Evolutionary conservation across 2,888 invertebrate species (phyloP).

Genomic region (Copidosoma aretas): DNA sequence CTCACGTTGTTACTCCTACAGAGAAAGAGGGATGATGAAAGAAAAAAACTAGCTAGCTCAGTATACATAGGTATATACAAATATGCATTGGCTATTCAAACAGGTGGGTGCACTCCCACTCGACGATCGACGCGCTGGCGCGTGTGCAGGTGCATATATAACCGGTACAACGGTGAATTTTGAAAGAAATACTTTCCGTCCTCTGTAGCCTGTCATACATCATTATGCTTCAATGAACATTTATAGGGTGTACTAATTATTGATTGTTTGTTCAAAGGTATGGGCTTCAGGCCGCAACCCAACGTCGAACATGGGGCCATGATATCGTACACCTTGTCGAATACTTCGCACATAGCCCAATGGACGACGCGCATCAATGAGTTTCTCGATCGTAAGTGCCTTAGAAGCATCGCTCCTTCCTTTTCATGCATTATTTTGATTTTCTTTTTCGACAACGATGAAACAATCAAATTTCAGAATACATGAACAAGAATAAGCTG

Average conservation of each 20-base stretch:
- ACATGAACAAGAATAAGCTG: slow-evolving; percentile 58
- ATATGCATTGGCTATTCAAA: neutral
- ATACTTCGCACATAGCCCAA: slow-evolving; percentile 63
- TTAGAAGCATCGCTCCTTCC: neutral
- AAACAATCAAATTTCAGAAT: slow-evolving; percentile 50
- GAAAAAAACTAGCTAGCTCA: too few species aligned
- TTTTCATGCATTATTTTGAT: neutral
- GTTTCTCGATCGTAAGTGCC: slow-evolving; percentile 66
- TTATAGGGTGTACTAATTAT: too few species aligned
- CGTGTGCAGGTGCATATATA: too few species aligned
- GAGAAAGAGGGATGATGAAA: too few species aligned
- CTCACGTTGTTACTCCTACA: too few species aligned
- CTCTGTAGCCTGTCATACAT: too few species aligned
- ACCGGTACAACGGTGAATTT: too few species aligned
- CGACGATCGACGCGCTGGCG: slow-evolving; percentile 6
- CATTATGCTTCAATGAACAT: too few species aligned
- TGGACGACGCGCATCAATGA: slow-evolving; percentile 67
- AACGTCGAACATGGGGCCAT: slow-evolving; percentile 64
- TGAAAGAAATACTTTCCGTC: too few species aligned
- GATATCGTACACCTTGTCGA: slow-evolving; percentile 68
- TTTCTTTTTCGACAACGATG: neutral
- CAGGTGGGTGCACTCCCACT: neutral
- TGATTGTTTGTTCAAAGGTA: slow-evolving; percentile 63
- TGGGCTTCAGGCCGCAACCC: slow-evolving; percentile 72
- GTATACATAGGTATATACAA: too few species aligned